Percentiles rank a stretch among this genome's conserved stretches.
phyloP scores from a whole-genome alignment of 2,113 vertebrate genomes.

The Orientallactaga bullata region DNA sequence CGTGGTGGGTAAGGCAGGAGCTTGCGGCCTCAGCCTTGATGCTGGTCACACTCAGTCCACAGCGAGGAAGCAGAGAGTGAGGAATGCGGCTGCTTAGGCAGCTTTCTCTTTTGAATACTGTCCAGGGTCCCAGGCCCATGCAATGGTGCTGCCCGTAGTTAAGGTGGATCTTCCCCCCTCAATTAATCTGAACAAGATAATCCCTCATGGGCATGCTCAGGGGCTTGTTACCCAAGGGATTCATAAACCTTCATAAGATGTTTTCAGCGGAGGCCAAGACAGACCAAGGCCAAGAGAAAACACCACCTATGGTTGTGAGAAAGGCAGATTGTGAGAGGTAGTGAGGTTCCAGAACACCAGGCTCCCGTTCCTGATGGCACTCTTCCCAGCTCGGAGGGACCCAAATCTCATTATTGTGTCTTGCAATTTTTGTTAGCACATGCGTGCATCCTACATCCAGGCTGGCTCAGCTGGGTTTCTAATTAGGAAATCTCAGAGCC shows the following conservation, averaged over 20 bases:
- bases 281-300: background rate
- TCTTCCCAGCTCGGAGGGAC: background rate
- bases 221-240: no score
- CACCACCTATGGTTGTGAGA: fast-evolving
- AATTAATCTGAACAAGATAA: no score
- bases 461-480: background rate
- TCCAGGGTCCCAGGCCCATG: no score
- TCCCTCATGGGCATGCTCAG: no score
- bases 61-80: no score
- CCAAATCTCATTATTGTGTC: background rate
- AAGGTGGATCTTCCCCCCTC: no score
- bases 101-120: no score
- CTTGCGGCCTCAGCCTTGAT: no score
- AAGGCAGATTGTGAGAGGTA: background rate
- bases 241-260: background rate
- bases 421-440: background rate
- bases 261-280: background rate
- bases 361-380: background rate
- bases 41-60: no score
- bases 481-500: background rate
- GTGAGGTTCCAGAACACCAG: background rate
- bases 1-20: no score
- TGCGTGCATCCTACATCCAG: background rate
- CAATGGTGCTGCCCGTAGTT: no score
- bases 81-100: no score